These are phyloP conservation scores for Gallinago nigripennis DNA, from an alignment of 2,797 vertebrate species.

Conservation along the genomic window DNA sequence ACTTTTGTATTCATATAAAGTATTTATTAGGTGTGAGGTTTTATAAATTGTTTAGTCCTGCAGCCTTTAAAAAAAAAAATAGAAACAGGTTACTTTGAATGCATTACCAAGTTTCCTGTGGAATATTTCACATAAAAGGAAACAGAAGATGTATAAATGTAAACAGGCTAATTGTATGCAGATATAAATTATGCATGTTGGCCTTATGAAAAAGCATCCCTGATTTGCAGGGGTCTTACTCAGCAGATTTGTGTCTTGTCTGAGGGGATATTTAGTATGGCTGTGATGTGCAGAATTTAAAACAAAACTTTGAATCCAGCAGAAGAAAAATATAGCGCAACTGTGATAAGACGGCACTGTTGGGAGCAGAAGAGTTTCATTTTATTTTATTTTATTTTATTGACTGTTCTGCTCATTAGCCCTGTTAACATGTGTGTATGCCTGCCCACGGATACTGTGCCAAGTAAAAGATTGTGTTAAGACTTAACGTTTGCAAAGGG, in stretches of 20 bases:
- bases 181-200: conserved; percentile 86
- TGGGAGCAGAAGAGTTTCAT: conserved; percentile 14
- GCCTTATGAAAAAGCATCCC: conserved; percentile 81
- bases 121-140: conserved; percentile 83
- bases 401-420: conserved; percentile 61
- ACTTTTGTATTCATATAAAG: conserved; percentile 76
- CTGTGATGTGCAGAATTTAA: conserved; percentile 84
- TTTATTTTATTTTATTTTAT: conserved; percentile 57
- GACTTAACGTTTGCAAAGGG: conserved; percentile 55
- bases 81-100: conserved; percentile 73
- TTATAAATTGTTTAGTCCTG: conserved; percentile 79
- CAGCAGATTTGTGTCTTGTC: conserved; percentile 81
- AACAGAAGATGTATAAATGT: conserved; percentile 81
- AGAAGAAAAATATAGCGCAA: conserved; percentile 70
- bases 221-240: conserved; percentile 83
- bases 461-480: conserved; percentile 60
- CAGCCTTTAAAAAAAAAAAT: conserved; percentile 52
- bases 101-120: conserved; percentile 76
- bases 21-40: conserved; percentile 81
- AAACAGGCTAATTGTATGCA: conserved; percentile 88
- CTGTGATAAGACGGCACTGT: conserved; percentile 45
- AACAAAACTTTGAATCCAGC: conserved; percentile 78
- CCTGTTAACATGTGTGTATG: neutral
- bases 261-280: conserved; percentile 84
- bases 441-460: conserved; percentile 17